Evolutionary conservation across 2,113 vertebrate genomes (phyloP).

Genomic region (Xyrauchen texanus): DNA sequence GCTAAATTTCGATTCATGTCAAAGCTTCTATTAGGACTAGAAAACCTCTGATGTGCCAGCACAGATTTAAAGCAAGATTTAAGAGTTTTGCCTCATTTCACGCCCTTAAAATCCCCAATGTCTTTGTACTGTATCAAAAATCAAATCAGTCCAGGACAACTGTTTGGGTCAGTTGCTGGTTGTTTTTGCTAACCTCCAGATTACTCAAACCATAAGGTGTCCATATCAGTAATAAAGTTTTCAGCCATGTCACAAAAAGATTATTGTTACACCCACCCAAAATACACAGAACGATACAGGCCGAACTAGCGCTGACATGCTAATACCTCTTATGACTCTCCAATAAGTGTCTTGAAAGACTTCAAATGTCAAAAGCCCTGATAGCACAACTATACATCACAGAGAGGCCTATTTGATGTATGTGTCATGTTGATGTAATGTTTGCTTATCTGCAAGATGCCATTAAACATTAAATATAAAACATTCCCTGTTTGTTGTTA

Average conservation of each 20-base stretch:
- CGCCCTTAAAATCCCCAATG: not conserved
- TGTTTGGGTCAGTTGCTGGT: not conserved
- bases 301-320: not conserved
- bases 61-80: conserved; percentile 22
- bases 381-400: conserved; percentile 3
- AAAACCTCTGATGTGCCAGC: not conserved
- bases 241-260: conserved; percentile 31
- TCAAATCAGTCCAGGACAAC: conserved; percentile 5
- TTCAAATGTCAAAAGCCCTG: not conserved
- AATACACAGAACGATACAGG: not conserved
- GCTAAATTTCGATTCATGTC: conserved; percentile 1
- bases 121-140: conserved; percentile 4
- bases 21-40: conserved; percentile 29
- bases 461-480: not conserved
- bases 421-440: conserved; percentile 8
- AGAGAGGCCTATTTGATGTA: not conserved
- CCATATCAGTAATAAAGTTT: conserved; percentile 48
- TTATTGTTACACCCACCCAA: conserved; percentile 28
- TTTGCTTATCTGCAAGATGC: conserved; percentile 16
- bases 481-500: not conserved
- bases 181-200: not conserved
- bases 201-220: conserved; percentile 28
- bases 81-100: conserved; percentile 24
- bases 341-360: too few relatives aligned
- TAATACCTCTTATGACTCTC: not conserved